These are phyloP conservation scores for Trisateles emortualis DNA, from an alignment of 2,888 invertebrate genomes.

Conservation along the genomic window DNA sequence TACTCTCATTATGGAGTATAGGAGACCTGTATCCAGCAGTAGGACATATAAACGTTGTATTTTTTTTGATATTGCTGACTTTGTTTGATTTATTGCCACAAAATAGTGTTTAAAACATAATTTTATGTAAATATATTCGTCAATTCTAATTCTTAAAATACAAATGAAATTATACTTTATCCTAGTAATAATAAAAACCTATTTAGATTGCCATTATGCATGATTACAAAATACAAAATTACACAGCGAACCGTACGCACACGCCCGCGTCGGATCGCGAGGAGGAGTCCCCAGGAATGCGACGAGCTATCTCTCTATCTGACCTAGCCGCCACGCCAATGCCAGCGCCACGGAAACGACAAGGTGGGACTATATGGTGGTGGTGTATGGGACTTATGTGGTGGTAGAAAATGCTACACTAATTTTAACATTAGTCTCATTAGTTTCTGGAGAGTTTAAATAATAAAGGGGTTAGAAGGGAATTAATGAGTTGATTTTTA, in stretches of 20 bases:
- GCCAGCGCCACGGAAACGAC: constrained; percentile 88
- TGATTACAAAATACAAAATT: constrained; percentile 24
- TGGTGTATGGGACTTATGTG: constrained; percentile 8
- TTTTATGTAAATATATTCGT: too few species aligned
- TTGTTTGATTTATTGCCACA: too few species aligned
- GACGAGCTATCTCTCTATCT: constrained; percentile 93
- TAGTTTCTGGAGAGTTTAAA: background rate
- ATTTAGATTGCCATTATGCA: constrained; percentile 33
- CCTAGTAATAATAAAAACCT: constrained; percentile 2
- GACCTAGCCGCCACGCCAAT: constrained; percentile 90
- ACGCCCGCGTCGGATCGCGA: constrained; percentile 71
- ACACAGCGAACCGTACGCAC: constrained; percentile 69
- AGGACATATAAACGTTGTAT: too few species aligned
- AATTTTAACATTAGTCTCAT: background rate
- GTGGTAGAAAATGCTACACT: constrained; percentile 1
- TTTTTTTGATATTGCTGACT: too few species aligned
- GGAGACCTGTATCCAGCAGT: too few species aligned
- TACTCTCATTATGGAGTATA: too few species aligned
- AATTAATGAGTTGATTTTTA: too few species aligned
- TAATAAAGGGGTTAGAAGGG: too few species aligned
- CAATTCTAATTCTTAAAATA: too few species aligned
- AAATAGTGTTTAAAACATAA: too few species aligned
- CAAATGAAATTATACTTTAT: background rate
- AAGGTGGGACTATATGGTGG: constrained; percentile 72
- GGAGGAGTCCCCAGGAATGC: constrained; percentile 87